Evolutionary conservation across 2,113 vertebrate species (phyloP), one percentile per base, ranked within the genome.

Genomic region (Muscicapa adusta): DNA sequence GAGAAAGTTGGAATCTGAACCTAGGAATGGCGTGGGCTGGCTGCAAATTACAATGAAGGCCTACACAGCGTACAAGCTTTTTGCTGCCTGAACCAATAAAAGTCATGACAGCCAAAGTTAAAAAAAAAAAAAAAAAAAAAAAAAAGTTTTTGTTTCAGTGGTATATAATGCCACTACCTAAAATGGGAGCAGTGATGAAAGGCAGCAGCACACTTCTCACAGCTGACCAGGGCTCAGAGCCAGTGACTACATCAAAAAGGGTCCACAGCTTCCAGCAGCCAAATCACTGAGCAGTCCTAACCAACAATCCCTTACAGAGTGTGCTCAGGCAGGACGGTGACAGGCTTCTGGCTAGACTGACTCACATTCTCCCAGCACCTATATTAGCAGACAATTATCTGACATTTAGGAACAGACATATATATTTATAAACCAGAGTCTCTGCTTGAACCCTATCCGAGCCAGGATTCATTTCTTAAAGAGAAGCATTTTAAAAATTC

Each of bases 141-240:
- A 42, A 36, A 34, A 16, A 18, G 3, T 4, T 53, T 88, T 76
- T 8, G 22, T 66, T 94, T 92, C 72, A 71, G 33, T 36, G 36
- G 45, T 66, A 68, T 45, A 45, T 50, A 93, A 76, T 70, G 24
- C 17, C 7, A 23, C 67, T 86, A 60, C 82, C 88, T 90, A 86
- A 96, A 93, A 94, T 62, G 76, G 88, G 67, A 92, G 51, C 60
- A 56, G 26, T 80, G 88, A 92, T 71, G 85, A 94, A 93, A 94
- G 91, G 77, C 85, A 92, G 77, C 79, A 93, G 20, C 42, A 60
- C 65, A 40, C 47, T 77, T 48, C 61, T 88, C 60, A 70, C 85
- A 96, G 96, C 92, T 96, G 92, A 96, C 65, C 68, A 56, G 63
- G 95, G 92, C 91, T 85, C 67, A 43, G 75, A 83, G 94, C 92